Evolutionary conservation across 2,888 invertebrate genomes (phyloP), one percentile per base, ranked within the genome.

Genomic region (Phymatocera aterrima): DNA sequence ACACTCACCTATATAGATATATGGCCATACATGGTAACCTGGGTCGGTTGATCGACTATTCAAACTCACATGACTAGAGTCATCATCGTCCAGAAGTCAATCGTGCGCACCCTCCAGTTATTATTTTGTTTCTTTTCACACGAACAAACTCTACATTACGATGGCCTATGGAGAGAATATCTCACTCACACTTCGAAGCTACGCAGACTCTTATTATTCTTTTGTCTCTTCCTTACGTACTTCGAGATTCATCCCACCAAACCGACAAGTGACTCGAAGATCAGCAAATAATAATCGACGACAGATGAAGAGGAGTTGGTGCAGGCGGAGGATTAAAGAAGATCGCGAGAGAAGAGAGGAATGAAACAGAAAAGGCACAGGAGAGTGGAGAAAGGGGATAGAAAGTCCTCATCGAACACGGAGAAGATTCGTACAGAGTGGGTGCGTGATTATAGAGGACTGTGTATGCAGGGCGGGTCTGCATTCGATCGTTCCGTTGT

Each of bases 401-500:
- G 77, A 64, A 46, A 34, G 77, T 48, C 77, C 61, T 77, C 64
- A 46, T 77, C 37, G 77, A 48, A 77, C 61, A 70, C 18, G 70
- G 60, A 43, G 1, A 64, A 72, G 78, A 78, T 78, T 40, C 40
- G 34, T 72, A 54, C 40, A 57, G 57, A 78, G 40, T 78, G 78
- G 78, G 51, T 28, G 78, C 54, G 82, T 81, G 84, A 84, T 85
- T 85, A 85, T 83, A 81, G 82, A 80, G 81, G 81, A 80, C 81
- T 80, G 83, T 85, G 85, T 85, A 85, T 85, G 85, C 85, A 82
- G 84, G 84, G 81, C 83, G 84, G 81, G 83, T 85, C 80, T 68
- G 43, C 43, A 78, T 70, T 57, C 78, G 78, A 78, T 78, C 65
- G 70, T 83, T 84, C 34, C 82, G 84, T 85, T 85, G 85, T 85